A percentile compares a stretch with the other conserved stretches of the same genome.
phyloP scores from a whole-genome alignment of 2,888 invertebrate species.

The Rotaria macrura region DNA sequence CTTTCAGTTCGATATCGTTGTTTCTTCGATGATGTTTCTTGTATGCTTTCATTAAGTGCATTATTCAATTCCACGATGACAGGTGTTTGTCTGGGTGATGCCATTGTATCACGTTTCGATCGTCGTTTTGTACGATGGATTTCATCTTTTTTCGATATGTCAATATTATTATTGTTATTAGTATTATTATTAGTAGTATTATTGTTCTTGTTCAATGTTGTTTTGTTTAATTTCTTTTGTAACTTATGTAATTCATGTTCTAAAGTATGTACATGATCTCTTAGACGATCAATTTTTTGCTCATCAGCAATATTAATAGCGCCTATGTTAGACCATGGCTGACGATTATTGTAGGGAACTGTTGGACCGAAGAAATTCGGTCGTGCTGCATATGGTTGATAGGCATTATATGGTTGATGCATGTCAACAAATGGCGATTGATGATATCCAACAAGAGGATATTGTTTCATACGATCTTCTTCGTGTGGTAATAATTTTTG shows the following conservation, averaged over 20 bases:
- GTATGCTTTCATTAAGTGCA: not conserved
- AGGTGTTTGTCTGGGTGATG: conserved; percentile 5
- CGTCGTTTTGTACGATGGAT: not conserved
- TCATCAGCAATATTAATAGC: not conserved
- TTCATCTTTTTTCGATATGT: not conserved
- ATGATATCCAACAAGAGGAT: not conserved
- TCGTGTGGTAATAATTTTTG: not conserved
- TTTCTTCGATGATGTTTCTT: not conserved
- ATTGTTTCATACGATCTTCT: not conserved
- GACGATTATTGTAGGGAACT: no score
- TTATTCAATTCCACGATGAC: not conserved
- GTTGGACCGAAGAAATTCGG: not conserved
- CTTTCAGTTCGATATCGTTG: not conserved
- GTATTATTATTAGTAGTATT: no score
- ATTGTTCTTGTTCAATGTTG: no score
- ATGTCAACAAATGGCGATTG: not conserved
- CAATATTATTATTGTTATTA: not conserved
- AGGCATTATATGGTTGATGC: not conserved
- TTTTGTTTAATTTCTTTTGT: not conserved
- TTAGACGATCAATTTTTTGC: not conserved
- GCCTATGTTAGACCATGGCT: not conserved
- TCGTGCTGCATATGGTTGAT: not conserved
- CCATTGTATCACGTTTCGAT: not conserved
- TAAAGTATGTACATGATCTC: not conserved
- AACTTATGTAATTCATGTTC: not conserved